A percentile compares a stretch with the other conserved stretches of the same genome.
These are phyloP conservation scores for Temnothorax longispinosus DNA, from an alignment of 1,140 invertebrate genomes.

Conservation along the genomic window DNA sequence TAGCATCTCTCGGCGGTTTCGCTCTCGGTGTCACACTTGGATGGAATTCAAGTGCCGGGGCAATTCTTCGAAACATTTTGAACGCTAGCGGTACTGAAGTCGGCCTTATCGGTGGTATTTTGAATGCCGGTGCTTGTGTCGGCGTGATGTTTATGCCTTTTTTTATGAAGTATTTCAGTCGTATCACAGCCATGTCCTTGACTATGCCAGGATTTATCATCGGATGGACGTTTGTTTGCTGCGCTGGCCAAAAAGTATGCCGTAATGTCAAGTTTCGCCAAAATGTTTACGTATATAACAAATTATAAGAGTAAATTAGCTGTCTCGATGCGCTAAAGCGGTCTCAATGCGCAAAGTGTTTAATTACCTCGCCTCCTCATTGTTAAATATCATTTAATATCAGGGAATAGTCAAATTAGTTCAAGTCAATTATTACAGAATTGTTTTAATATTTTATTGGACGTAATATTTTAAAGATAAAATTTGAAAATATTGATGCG, in stretches of 20 bases:
- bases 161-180: conserved; percentile 45
- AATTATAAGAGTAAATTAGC: background rate
- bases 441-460: background rate
- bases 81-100: conserved; percentile 67
- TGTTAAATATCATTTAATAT: background rate
- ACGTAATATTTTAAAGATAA: background rate
- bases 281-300: background rate
- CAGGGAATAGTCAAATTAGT: background rate
- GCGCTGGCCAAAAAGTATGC: conserved; percentile 71
- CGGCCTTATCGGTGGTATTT: conserved; percentile 64
- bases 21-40: conserved; percentile 74
- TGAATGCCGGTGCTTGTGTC: conserved; percentile 70
- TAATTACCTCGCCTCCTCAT: background rate
- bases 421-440: background rate
- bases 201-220: conserved; percentile 61
- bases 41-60: conserved; percentile 75
- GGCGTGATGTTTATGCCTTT: conserved; percentile 67
- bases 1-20: conserved; percentile 77
- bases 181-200: conserved; percentile 48
- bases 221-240: conserved; percentile 74
- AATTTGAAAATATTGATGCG: background rate
- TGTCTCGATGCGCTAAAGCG: background rate
- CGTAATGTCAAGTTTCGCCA: background rate
- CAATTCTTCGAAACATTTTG: conserved; percentile 65
- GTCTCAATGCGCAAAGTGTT: background rate